Base-by-base conservation (phyloP, 2,888 invertebrate species). In the Microdon myrmicae region DNA sequence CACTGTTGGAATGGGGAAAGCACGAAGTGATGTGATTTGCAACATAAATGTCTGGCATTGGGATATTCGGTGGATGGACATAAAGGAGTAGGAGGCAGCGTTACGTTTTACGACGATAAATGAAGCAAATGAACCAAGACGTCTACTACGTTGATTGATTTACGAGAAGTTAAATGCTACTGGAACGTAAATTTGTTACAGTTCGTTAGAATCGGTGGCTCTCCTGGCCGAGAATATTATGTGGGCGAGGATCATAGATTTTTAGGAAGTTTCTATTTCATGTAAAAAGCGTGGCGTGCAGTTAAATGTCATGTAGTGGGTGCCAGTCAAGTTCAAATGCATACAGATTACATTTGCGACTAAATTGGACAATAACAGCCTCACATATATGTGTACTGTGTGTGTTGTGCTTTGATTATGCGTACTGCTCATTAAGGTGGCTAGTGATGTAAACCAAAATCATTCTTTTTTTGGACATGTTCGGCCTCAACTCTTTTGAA, bases 81-180 rank as follows among this genome's bases (percentile, higher is more conserved):
- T 6, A 13, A 8, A 17, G 16, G 23, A 37, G 23, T 4, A 7
- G 7, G 10, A 2, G 7, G 13, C 3, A 32, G 9, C 5, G 9
- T n/a, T 19, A 17, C 20, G 6, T n/a, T 17, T 25, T 23, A 3
- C 10, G 9, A 31, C 8, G 8, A 7, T 10, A 9, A 25, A 22
- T 35, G 10, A 12, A 28, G 23, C 8, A 61, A 61, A 56, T 56
- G 56, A 61, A 51, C 34, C 23, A 45, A 19, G 45, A 49, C 56
- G 35, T 49, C 45, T 56, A 35, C 49, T 51, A 41, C 47, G n/a
- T 45, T 35, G 55, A 55, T 35, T 25, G 55, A 55, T 55, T 55
- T 55, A 55, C 23, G 55, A 14, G 17, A 12, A 3, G 34, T 22
- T 41, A 34, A 47, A 16, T 47, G 39, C 38, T 43, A 53, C 29